Evolutionary conservation across 2,797 vertebrate species (phyloP).

Genomic region (Hemitrygon akajei): DNA sequence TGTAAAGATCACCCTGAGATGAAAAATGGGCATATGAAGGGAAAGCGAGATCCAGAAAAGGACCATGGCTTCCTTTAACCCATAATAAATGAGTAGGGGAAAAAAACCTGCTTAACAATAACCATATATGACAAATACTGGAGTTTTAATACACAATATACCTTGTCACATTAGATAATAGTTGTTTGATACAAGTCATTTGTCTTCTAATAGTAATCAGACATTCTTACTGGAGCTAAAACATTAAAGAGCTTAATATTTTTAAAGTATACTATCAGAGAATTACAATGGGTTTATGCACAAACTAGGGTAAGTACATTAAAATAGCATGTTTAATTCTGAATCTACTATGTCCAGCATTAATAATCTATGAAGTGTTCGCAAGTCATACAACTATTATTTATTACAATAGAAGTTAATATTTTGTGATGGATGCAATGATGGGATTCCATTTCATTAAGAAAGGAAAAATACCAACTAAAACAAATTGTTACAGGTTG

Average conservation of each 20-base stretch:
- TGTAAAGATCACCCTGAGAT: no score
- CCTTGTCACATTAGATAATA: background rate
- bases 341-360: background rate
- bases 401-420: conserved; percentile 42
- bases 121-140: background rate
- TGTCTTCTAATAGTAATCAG: background rate
- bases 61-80: background rate
- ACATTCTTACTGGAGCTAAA: background rate
- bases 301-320: background rate
- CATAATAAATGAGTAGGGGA: background rate
- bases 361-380: background rate
- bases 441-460: background rate
- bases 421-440: conserved; percentile 50
- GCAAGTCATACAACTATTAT: background rate
- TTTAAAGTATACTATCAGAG: background rate
- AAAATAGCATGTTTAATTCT: background rate
- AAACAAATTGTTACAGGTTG: conserved; percentile 19
- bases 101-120: background rate
- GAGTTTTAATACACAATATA: background rate
- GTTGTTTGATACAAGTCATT: background rate
- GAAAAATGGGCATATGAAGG: no score
- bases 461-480: background rate
- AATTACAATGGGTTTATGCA: background rate
- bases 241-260: background rate
- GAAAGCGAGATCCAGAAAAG: background rate